These are phyloP conservation scores for Mizuhopecten yessoensis DNA, from an alignment of 1,140 invertebrate species.

Conservation along the genomic window DNA sequence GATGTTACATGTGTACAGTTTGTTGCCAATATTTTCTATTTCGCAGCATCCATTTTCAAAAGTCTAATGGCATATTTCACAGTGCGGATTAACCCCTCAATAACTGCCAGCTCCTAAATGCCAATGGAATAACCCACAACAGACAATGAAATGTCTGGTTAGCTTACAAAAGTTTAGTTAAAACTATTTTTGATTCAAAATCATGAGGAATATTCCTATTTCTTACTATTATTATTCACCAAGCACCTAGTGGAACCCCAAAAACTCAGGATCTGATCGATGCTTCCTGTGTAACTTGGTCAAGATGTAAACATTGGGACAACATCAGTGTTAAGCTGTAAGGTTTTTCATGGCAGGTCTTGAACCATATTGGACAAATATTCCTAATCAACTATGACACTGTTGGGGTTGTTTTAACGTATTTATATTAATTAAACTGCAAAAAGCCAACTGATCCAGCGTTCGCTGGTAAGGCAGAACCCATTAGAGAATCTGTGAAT, in stretches of 20 bases:
- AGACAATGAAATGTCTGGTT: background rate
- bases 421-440: slow-evolving; percentile 13
- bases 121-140: background rate
- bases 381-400: background rate
- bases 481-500: background rate
- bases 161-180: background rate
- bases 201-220: background rate
- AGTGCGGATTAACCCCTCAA: background rate
- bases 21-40: slow-evolving; percentile 12
- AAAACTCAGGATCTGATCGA: too few species aligned
- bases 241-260: too few species aligned
- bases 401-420: background rate
- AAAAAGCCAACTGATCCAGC: background rate
- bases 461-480: background rate
- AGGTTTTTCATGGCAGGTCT: background rate
- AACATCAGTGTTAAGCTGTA: background rate
- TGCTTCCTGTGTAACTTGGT: background rate
- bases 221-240: background rate
- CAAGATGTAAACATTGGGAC: background rate
- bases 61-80: slow-evolving; percentile 32
- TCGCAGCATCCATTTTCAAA: slow-evolving; percentile 38
- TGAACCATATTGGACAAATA: background rate
- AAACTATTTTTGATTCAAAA: background rate
- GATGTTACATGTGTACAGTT: background rate
- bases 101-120: background rate